Evolutionary conservation across 2,888 invertebrate genomes (phyloP).

Genomic region (Dilophus febrilis): DNA sequence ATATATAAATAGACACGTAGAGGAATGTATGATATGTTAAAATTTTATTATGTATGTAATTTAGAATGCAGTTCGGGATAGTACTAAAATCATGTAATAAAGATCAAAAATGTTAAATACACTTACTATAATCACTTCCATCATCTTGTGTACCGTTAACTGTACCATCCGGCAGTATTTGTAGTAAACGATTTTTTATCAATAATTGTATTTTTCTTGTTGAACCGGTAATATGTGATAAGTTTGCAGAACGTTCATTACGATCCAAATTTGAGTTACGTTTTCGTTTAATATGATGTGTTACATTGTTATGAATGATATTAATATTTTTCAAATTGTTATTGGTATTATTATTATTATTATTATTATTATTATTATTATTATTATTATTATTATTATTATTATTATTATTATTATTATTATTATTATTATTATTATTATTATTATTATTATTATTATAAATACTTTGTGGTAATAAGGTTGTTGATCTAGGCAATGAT

Average conservation of each 20-base stretch:
- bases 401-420: background rate
- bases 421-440: too few species aligned
- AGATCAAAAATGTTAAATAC: slow-evolving; percentile 4
- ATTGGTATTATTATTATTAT: background rate
- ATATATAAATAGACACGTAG: too few species aligned
- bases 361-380: background rate
- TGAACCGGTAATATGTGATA: slow-evolving; percentile 64
- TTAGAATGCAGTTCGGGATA: too few species aligned
- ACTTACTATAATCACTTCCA: slow-evolving; percentile 73
- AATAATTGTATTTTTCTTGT: slow-evolving; percentile 67
- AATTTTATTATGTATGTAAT: too few species aligned
- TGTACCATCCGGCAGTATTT: slow-evolving; percentile 67
- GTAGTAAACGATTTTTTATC: slow-evolving; percentile 68
- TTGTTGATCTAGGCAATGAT: too few species aligned
- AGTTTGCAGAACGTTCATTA: slow-evolving; percentile 55
- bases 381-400: background rate
- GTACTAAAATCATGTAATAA: too few species aligned
- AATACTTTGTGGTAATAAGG: background rate
- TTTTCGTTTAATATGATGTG: slow-evolving; percentile 1
- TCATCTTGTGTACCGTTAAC: slow-evolving; percentile 70
- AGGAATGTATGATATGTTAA: too few species aligned
- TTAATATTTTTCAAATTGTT: background rate
- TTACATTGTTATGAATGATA: background rate
- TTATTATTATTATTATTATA: background rate
- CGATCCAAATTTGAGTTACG: slow-evolving; percentile 22